Percentiles rank a stretch among this genome's conserved stretches.
These are phyloP conservation scores for Tenodera sinensis DNA, from an alignment of 2,888 invertebrate genomes.

Conservation along the genomic window DNA sequence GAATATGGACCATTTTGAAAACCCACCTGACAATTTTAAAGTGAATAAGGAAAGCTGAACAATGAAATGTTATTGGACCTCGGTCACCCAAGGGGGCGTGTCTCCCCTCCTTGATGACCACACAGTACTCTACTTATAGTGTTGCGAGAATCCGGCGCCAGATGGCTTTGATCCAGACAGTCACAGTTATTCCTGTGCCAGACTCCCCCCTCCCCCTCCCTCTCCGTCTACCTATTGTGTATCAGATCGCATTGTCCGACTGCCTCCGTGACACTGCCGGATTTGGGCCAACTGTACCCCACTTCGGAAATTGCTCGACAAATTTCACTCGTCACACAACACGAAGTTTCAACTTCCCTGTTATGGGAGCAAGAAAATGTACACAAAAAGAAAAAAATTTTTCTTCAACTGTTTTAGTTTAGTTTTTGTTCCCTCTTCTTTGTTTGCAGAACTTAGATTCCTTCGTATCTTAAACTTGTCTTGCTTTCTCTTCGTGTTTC, in stretches of 20 bases:
- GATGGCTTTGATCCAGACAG: neutral
- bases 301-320: neutral
- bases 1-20: no score
- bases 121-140: neutral
- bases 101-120: neutral
- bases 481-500: no score
- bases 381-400: neutral
- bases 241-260: neutral
- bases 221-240: neutral
- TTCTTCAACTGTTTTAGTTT: no score
- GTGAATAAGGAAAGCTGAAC: no score
- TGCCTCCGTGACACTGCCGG: neutral
- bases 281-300: neutral
- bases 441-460: no score
- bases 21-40: no score
- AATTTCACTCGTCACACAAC: no score
- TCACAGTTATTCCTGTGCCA: neutral
- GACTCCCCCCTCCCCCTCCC: neutral
- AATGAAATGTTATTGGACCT: no score
- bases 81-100: neutral
- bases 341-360: no score
- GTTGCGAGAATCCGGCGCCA: neutral
- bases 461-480: no score
- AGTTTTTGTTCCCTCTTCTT: no score
- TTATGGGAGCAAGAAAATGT: neutral